Conservation (phyloP, 2,797 vertebrate genomes). For the Sylvilagus floridanus region DNA sequence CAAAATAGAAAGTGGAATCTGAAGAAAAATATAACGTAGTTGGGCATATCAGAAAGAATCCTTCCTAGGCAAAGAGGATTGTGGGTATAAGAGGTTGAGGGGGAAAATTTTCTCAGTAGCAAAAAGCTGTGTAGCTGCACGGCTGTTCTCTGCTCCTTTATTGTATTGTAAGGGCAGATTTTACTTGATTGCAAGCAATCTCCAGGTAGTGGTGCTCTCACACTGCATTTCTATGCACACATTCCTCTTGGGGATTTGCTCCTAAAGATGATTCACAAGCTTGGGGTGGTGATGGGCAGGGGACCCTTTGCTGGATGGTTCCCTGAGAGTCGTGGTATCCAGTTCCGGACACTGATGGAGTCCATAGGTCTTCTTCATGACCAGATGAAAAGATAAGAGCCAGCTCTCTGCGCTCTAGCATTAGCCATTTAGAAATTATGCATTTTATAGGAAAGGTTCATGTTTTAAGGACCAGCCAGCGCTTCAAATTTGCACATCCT, state of each 20-base stretch:
- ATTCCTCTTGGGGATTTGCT: constrained; percentile 29
- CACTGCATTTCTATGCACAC: neutral
- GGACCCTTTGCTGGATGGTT: neutral
- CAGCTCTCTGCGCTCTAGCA: neutral
- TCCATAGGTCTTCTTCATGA: neutral
- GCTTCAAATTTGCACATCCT: neutral
- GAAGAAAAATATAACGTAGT: neutral
- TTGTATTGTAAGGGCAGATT: neutral
- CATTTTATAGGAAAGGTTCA: neutral
- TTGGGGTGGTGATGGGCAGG: neutral
- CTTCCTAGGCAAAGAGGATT: neutral
- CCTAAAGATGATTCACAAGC: neutral
- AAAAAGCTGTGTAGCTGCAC: neutral
- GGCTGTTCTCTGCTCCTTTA: neutral
- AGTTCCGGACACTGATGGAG: neutral
- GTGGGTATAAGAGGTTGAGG: neutral
- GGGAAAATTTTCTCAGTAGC: neutral
- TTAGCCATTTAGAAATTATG: neutral
- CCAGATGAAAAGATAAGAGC: neutral
- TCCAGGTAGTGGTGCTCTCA: neutral
- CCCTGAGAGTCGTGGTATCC: neutral
- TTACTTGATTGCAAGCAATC: neutral
- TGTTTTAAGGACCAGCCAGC: neutral
- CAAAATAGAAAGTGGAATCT: neutral
- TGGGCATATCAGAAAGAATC: neutral